Conservation (phyloP, 2,888 invertebrate species). For the Morpho achilles region DNA sequence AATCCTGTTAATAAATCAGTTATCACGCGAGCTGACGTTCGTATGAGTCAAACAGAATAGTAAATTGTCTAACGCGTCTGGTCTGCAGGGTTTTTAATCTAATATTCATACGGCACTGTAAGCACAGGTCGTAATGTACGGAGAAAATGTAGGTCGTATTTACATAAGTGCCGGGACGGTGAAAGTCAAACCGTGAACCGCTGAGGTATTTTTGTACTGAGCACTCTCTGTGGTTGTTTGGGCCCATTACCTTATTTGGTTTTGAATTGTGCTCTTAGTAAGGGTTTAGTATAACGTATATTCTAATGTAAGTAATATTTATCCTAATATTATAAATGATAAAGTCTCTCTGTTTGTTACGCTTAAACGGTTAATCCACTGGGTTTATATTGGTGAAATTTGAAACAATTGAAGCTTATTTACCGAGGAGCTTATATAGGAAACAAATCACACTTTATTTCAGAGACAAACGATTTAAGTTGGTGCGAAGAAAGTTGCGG, state of each 20-base stretch:
- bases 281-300: no score
- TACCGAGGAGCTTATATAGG: no score
- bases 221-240: slow-evolving; percentile 21
- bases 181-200: slow-evolving; percentile 24
- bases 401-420: no score
- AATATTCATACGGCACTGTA: slow-evolving; percentile 45
- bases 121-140: slow-evolving; percentile 38
- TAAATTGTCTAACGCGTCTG: slow-evolving; percentile 43
- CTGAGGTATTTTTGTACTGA: slow-evolving; percentile 21
- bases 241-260: slow-evolving; percentile 22
- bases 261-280: slow-evolving; percentile 12
- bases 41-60: slow-evolving; percentile 52
- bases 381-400: no score
- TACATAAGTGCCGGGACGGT: slow-evolving; percentile 30
- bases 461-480: no score
- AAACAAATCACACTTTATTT: no score
- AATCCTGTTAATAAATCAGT: slow-evolving; percentile 23
- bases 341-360: no score
- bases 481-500: no score
- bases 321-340: no score
- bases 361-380: no score
- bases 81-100: slow-evolving; percentile 43
- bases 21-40: slow-evolving; percentile 22
- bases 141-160: slow-evolving; percentile 45
- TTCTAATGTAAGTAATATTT: no score